Conservation (phyloP, 2,113 vertebrate species). For the Rhinolophus ferrumequinum region DNA sequence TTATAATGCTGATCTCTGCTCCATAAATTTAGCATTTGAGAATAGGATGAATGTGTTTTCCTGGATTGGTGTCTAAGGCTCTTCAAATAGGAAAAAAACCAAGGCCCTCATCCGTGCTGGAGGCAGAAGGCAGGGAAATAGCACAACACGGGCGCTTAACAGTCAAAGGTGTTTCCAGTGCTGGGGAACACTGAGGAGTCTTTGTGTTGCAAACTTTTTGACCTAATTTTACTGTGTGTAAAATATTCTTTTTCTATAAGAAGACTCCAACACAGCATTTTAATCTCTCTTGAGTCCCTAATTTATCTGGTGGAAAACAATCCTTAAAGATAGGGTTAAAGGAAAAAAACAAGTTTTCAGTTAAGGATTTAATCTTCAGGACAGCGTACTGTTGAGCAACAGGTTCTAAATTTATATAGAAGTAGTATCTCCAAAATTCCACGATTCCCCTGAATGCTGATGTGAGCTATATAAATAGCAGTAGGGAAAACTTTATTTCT, state of each 20-base stretch:
- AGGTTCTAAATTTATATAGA: background rate
- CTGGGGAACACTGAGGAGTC: background rate
- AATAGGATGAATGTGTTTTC: conserved; percentile 25
- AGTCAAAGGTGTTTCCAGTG: background rate
- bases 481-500: conserved; percentile 1
- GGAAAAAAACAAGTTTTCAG: background rate
- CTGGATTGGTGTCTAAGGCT: background rate
- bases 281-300: background rate
- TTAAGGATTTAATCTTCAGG: background rate
- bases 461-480: background rate
- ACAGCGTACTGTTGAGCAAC: background rate
- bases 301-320: background rate
- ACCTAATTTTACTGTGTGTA: background rate
- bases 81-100: background rate
- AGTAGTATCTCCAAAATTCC: background rate
- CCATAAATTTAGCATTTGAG: background rate
- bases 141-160: background rate
- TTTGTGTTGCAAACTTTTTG: conserved; percentile 27
- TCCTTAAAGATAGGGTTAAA: conserved; percentile 5
- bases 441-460: background rate
- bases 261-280: background rate
- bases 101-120: background rate
- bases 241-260: background rate
- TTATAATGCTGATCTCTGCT: background rate
- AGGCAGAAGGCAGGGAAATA: background rate